Conservation (phyloP, 1,140 invertebrate genomes). For the Macrostomum lignano region DNA sequence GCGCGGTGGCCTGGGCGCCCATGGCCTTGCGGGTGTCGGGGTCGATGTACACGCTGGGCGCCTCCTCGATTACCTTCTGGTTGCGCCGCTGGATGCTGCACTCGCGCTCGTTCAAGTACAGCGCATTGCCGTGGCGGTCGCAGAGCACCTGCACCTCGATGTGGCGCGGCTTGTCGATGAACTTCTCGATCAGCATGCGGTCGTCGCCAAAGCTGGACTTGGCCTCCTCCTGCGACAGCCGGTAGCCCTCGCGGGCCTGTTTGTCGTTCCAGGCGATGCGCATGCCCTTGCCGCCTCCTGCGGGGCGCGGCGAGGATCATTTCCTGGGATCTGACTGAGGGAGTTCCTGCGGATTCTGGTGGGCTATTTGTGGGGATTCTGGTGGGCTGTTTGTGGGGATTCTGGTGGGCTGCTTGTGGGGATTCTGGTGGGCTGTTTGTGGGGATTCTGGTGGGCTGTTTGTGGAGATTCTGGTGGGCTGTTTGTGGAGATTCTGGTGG, state of each 20-base stretch:
- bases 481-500: too few species aligned
- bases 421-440: too few species aligned
- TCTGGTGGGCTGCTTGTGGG: too few species aligned
- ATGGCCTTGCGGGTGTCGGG: constrained; percentile 33
- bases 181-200: constrained; percentile 43
- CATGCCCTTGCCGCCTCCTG: constrained; percentile 48
- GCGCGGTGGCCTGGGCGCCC: constrained; percentile 35
- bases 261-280: constrained; percentile 40
- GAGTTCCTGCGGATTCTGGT: too few species aligned
- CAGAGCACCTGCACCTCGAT: constrained; percentile 56
- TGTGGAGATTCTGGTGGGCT: too few species aligned
- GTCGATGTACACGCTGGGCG: constrained; percentile 38
- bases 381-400: too few species aligned
- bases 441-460: too few species aligned
- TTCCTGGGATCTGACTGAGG: too few species aligned
- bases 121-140: constrained; percentile 62
- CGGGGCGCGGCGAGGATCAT: too few species aligned
- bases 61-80: constrained; percentile 49
- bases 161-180: constrained; percentile 40
- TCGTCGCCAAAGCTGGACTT: constrained; percentile 39
- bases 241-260: constrained; percentile 34
- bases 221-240: constrained; percentile 36
- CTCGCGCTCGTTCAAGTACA: constrained; percentile 61
- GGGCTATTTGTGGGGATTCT: constrained; percentile 36
- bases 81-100: constrained; percentile 46